Evolutionary conservation across 2,113 vertebrate genomes (phyloP), one percentile per base, ranked within the genome.

Genomic region (Mastomys coucha): DNA sequence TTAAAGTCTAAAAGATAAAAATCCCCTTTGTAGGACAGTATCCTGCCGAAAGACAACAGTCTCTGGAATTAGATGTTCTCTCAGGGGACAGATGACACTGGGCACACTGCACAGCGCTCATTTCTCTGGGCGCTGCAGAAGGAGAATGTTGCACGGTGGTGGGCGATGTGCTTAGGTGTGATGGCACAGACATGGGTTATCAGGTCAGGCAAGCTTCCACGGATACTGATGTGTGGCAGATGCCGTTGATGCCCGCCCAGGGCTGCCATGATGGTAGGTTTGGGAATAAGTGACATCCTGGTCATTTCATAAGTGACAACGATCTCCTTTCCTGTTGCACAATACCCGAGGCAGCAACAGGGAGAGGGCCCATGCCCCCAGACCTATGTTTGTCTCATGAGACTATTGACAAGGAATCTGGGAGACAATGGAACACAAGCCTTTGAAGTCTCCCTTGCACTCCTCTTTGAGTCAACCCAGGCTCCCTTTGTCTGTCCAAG

Each of bases 401-500:
- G 58, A 70, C 53, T 70, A 10, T 86, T 58, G 73, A 69, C 28
- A 17, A 53, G 49, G 16, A 72, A 5, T 78, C 63, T 36, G 65
- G 63, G 53, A 78, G 39, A 31, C 12, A 63, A 24, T 14, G 26
- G n/a, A 88, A 49, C 33, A 16, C 63, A 49, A 12, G 4, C 28
- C 3, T 2, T 12, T 31, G n/a, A 39, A 5, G 14, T 28, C 26
- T 51, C 31, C 36, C 28, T 72, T 63, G 14, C 1, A 63, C 45
- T 10, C n/a, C 10, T 33, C 88, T 78, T 88, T 19, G n/a, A 65
- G 67, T 17, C 80, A 72, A 60, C 13, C 28, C 78, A 31, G 5
- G 77, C 16, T 51, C 24, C 39, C 84, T 89, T 91, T 81, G 95
- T 60, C 33, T 97, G 81, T 93, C 91, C 78, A 96, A 93, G n/a